phyloP scores from a whole-genome alignment of 2,797 vertebrate genomes.

The Diplodus sargus region DNA sequence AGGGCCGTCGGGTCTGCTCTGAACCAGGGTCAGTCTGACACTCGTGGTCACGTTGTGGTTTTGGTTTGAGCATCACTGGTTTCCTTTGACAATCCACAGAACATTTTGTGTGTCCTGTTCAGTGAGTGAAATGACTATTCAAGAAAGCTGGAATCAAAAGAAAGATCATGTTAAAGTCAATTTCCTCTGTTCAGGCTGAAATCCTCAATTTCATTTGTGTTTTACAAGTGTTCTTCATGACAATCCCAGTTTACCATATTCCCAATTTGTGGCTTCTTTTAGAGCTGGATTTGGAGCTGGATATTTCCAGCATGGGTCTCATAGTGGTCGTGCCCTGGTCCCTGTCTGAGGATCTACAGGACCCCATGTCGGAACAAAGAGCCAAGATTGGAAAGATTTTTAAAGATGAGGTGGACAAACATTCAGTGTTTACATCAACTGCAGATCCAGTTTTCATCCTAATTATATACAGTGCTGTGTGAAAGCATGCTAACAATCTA shows the following conservation, averaged over 20 bases:
- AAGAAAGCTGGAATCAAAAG: background rate
- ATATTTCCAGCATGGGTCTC: conserved; percentile 33
- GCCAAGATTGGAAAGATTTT: conserved; percentile 54
- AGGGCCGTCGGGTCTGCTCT: conserved; percentile 1
- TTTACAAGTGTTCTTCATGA: background rate
- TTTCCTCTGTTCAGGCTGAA: background rate
- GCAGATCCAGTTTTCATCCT: background rate
- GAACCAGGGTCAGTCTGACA: conserved; percentile 49
- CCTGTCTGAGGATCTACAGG: conserved; percentile 40
- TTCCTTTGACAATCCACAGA: background rate
- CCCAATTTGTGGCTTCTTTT: background rate
- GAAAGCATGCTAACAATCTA: background rate
- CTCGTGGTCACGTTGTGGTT: background rate
- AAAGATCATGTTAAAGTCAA: background rate
- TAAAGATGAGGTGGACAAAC: conserved; percentile 60
- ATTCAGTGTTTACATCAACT: background rate
- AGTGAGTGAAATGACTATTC: background rate
- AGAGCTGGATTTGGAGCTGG: conserved; percentile 34
- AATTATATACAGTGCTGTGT: background rate
- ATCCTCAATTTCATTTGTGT: background rate
- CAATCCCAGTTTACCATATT: background rate
- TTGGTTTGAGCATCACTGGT: background rate
- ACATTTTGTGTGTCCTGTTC: no score
- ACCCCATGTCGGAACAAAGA: conserved; percentile 45
- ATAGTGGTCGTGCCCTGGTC: conserved; percentile 74